Conservation (phyloP, 1,140 invertebrate genomes). For the Bombus huntii region DNA sequence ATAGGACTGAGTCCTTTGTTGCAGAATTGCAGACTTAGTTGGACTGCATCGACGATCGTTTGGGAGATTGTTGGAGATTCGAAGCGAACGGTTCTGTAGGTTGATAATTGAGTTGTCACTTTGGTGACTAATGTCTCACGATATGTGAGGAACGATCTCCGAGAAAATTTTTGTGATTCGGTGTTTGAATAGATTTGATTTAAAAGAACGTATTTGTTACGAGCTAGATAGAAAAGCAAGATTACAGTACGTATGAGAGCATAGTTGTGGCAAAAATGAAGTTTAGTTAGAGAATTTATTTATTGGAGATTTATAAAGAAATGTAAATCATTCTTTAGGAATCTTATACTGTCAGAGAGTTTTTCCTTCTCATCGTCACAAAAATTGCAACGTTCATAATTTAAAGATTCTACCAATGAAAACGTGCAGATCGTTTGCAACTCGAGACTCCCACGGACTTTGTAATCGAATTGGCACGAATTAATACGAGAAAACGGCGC, state of each 20-base stretch:
- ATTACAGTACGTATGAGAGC: no score
- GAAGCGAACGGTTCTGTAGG: background rate
- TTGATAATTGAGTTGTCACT: background rate
- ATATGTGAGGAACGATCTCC: no score
- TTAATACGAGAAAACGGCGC: background rate
- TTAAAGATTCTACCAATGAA: background rate
- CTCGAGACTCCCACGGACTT: background rate
- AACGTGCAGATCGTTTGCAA: background rate
- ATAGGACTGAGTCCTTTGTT: background rate
- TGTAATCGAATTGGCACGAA: background rate
- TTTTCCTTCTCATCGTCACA: background rate
- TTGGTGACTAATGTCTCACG: background rate
- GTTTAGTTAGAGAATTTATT: no score
- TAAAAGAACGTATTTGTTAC: no score
- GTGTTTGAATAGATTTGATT: no score
- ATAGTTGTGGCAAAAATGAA: no score
- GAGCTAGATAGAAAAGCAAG: no score
- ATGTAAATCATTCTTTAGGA: no score
- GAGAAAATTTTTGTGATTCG: no score
- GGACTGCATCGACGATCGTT: background rate
- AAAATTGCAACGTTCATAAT: background rate
- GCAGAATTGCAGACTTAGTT: background rate
- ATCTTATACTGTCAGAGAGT: no score
- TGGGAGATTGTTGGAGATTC: background rate
- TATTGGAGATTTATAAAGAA: no score